Conservation (phyloP, 2,888 invertebrate species). For the Abscondita cerata region DNA sequence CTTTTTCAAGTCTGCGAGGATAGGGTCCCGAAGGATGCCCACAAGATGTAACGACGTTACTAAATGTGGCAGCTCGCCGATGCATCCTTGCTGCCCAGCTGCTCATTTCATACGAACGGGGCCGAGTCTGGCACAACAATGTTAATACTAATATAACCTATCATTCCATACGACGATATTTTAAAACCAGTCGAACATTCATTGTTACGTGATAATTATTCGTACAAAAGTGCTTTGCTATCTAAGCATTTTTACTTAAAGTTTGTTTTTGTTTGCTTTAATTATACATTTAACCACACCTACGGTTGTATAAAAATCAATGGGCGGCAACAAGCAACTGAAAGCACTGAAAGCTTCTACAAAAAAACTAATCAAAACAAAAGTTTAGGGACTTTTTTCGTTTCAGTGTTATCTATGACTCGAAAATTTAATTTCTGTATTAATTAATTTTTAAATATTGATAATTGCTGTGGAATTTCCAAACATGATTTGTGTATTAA, state of each 20-base stretch:
- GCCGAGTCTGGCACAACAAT: constrained; percentile 36
- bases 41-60: constrained; percentile 90
- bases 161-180: constrained; percentile 33
- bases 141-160: constrained; percentile 54
- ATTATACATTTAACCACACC: constrained; percentile 46
- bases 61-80: constrained; percentile 87
- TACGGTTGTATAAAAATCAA: constrained; percentile 45
- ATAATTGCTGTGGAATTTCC: too few relatives aligned
- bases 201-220: constrained; percentile 23
- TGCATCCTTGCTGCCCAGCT: constrained; percentile 94
- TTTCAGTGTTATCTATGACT: background rate
- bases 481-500: too few relatives aligned
- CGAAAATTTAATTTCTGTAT: too few relatives aligned
- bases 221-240: constrained; percentile 31
- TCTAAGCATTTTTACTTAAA: constrained; percentile 33
- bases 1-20: constrained; percentile 86
- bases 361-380: background rate
- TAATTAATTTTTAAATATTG: too few relatives aligned
- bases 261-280: constrained; percentile 37
- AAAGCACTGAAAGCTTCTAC: background rate
- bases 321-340: constrained; percentile 39
- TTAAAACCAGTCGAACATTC: constrained; percentile 17
- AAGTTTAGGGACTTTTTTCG: background rate
- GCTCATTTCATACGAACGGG: constrained; percentile 69
- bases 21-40: constrained; percentile 86